These are phyloP conservation scores for Tylochromis polylepis DNA, from an alignment of 2,113 vertebrate genomes.

Conservation along the genomic window DNA sequence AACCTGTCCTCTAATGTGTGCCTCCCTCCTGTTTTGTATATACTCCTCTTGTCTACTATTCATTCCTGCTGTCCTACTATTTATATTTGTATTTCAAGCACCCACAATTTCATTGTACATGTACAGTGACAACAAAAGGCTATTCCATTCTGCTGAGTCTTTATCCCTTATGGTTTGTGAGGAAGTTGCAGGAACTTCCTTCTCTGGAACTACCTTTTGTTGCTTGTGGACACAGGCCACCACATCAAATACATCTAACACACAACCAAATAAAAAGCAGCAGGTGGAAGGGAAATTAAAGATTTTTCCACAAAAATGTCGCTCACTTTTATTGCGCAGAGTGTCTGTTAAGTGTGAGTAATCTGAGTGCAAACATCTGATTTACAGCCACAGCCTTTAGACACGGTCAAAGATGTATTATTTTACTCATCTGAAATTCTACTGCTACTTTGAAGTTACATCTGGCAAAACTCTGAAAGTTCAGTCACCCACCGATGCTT, in stretches of 20 bases:
- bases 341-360: not conserved
- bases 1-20: not conserved
- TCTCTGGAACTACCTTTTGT: not conserved
- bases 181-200: not conserved
- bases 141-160: not conserved
- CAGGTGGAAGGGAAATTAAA: constrained; percentile 29
- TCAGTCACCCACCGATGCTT: constrained; percentile 67
- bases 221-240: not conserved
- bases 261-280: not conserved
- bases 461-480: not conserved
- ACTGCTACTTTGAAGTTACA: not conserved
- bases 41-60: not conserved
- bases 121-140: not conserved
- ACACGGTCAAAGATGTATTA: not conserved
- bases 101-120: not conserved
- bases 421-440: not conserved
- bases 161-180: not conserved
- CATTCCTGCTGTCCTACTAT: not conserved
- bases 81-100: not conserved
- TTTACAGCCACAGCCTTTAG: not conserved
- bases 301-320: not conserved
- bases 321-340: not conserved
- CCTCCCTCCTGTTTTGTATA: not conserved
- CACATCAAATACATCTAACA: not conserved
- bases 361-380: not conserved